A percentile compares a stretch with the other conserved stretches of the same genome.
Conservation (phyloP, 2,113 vertebrate genomes). For the Butorides virescens region DNA sequence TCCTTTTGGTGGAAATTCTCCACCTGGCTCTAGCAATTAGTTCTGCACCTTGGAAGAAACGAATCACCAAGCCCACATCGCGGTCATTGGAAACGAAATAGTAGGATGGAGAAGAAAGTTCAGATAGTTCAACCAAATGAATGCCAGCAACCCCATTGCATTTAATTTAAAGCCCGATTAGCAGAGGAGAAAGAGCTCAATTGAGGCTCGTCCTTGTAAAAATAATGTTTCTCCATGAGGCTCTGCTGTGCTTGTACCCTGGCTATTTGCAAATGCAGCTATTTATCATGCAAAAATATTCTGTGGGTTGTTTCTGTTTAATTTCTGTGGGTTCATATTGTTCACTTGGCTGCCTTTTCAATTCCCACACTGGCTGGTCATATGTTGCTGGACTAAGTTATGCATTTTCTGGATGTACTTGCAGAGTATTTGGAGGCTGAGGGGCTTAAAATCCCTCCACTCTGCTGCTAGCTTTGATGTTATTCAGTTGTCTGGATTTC, state of each 20-base stretch:
- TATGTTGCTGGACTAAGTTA: neutral
- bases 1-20: neutral
- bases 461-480: neutral
- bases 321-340: constrained; percentile 28
- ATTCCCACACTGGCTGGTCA: neutral
- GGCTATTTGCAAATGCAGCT: neutral
- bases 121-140: neutral
- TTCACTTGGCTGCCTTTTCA: neutral
- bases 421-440: neutral
- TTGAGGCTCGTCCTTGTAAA: constrained; percentile 1
- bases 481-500: neutral
- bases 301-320: neutral
- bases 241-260: neutral
- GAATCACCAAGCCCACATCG: neutral
- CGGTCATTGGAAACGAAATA: neutral
- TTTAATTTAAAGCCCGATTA: constrained; percentile 52
- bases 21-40: neutral
- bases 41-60: neutral
- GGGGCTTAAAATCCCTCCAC: neutral
- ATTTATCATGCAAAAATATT: constrained; percentile 41
- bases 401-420: neutral
- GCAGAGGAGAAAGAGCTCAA: constrained; percentile 30
- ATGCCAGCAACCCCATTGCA: neutral
- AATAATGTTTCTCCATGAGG: neutral
- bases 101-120: neutral